Evolutionary conservation across 2,113 vertebrate species (phyloP).

Genomic region (Hippocampus comes): DNA sequence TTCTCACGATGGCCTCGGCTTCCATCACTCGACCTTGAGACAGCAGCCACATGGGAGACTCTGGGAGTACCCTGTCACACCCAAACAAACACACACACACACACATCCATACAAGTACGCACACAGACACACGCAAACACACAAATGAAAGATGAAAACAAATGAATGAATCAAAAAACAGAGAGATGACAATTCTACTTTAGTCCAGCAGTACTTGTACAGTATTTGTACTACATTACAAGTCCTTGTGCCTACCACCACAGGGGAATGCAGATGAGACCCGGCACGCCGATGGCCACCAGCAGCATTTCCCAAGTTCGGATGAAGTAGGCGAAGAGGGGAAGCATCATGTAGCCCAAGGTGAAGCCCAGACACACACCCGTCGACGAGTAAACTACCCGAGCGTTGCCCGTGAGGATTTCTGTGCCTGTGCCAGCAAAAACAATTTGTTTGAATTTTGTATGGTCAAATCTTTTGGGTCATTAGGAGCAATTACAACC

Average conservation of each 20-base stretch:
- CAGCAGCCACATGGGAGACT: constrained; percentile 85
- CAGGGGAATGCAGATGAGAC: constrained; percentile 71
- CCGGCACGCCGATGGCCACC: constrained; percentile 70
- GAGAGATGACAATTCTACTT: too few relatives aligned
- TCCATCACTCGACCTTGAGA: constrained; percentile 79
- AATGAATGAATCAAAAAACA: too few relatives aligned
- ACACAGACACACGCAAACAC: too few relatives aligned
- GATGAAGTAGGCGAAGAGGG: constrained; percentile 78
- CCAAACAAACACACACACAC: too few relatives aligned
- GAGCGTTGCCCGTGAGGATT: constrained; percentile 75
- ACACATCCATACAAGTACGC: too few relatives aligned
- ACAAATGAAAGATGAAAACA: too few relatives aligned
- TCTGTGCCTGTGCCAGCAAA: constrained; percentile 73
- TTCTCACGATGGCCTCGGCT: constrained; percentile 78
- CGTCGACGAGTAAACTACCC: constrained; percentile 76
- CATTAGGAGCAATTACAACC: too few relatives aligned
- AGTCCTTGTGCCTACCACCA: constrained; percentile 81
- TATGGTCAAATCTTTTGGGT: too few relatives aligned
- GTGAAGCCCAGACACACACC: constrained; percentile 78
- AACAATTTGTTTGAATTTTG: background rate
- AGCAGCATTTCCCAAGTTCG: constrained; percentile 77
- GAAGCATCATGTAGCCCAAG: constrained; percentile 81
- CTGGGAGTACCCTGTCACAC: constrained; percentile 79
- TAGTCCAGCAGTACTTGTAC: too few relatives aligned
- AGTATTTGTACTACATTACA: background rate